Percentiles rank a stretch among this genome's conserved stretches.
Evolutionary conservation across 2,113 vertebrate species (phyloP).

Genomic region (Amazona guildingii): DNA sequence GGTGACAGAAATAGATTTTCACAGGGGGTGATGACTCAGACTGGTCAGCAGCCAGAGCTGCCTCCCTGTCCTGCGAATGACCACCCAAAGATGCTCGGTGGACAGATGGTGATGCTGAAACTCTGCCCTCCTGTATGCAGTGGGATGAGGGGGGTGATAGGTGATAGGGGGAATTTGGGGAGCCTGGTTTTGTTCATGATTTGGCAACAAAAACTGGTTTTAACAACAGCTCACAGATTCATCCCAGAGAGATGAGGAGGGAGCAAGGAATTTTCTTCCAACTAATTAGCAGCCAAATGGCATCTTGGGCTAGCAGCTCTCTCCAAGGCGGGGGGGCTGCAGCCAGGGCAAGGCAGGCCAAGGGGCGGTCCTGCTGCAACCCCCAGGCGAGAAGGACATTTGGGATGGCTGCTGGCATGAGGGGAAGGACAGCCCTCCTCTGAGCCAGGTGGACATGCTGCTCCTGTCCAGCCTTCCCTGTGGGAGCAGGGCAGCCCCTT

Average conservation of each 20-base stretch:
- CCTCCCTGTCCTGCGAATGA: neutral
- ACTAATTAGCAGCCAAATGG: neutral
- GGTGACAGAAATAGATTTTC: neutral
- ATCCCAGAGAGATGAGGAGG: fast-evolving
- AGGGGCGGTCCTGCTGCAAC: fast-evolving
- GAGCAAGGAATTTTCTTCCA: neutral
- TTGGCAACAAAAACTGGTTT: neutral
- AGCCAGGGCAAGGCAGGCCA: neutral
- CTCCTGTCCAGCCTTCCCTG: neutral
- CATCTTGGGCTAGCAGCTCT: neutral
- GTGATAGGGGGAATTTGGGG: fast-evolving
- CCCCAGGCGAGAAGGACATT: neutral
- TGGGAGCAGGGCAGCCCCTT: neutral
- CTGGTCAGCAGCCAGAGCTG: neutral
- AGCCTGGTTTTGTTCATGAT: neutral
- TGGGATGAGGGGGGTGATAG: fast-evolving
- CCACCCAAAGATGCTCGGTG: neutral
- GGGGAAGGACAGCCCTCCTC: neutral
- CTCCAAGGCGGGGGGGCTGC: neutral
- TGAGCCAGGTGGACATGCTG: fast-evolving
- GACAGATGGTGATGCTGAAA: fast-evolving
- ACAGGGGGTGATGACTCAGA: neutral
- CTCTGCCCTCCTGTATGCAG: neutral
- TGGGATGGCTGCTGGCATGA: neutral
- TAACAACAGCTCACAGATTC: neutral